Evolutionary conservation across 2,888 invertebrate genomes (phyloP).

Genomic region (Iselma pallidipennis): DNA sequence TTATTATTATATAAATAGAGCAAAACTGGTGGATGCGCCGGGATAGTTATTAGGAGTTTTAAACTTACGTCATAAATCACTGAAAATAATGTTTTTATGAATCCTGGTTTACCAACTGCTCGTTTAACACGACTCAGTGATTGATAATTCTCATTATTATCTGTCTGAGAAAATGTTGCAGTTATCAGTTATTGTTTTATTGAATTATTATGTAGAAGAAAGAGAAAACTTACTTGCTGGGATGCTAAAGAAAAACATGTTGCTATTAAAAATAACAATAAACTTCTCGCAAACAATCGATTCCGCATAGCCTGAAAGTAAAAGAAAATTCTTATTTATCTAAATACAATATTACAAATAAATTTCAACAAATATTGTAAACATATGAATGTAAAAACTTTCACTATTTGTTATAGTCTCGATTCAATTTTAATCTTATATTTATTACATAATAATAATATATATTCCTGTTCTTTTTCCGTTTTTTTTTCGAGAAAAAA

Average conservation of each 20-base stretch:
- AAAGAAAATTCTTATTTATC: conserved; percentile 9
- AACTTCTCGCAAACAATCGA: conserved; percentile 30
- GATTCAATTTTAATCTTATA: too few species aligned
- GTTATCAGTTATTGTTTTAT: not conserved
- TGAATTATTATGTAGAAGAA: conserved; percentile 5
- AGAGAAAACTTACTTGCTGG: conserved; percentile 10
- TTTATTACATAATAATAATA: too few species aligned
- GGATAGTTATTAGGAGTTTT: not conserved
- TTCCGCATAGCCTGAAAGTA: conserved; percentile 39
- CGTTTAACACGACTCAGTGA: conserved; percentile 28
- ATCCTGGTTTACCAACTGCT: conserved; percentile 42
- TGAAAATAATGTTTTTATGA: conserved; percentile 46
- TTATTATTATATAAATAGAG: conserved; percentile 6
- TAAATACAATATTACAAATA: not conserved
- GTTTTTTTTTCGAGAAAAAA: too few species aligned
- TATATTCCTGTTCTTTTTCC: too few species aligned
- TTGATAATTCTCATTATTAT: too few species aligned
- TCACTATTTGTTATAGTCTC: too few species aligned
- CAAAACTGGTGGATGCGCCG: conserved; percentile 1
- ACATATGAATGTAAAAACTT: not conserved
- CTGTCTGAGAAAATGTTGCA: conserved; percentile 3
- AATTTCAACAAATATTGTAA: not conserved
- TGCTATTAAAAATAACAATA: conserved; percentile 34
- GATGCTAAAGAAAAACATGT: conserved; percentile 32
- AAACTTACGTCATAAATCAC: conserved; percentile 45